phyloP scores from a whole-genome alignment of 1,140 invertebrate species.

The Pararge aegeria region DNA sequence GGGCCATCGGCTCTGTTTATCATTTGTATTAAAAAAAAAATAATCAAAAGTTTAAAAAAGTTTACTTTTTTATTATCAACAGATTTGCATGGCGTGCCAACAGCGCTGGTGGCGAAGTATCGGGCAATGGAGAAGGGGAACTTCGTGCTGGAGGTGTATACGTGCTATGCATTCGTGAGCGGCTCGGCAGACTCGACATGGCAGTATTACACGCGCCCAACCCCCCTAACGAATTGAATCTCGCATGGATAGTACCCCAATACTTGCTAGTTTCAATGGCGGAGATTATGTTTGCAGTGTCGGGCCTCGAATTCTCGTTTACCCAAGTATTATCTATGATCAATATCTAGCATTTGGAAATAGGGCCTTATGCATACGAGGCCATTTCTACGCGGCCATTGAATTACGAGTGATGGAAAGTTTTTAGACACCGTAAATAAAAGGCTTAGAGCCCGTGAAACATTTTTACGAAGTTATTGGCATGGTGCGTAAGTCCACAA shows the following conservation, averaged over 20 bases:
- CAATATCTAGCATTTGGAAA: background rate
- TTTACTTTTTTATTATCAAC: background rate
- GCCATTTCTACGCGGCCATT: too few species aligned
- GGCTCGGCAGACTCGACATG: conserved; percentile 52
- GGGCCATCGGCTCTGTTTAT: too few species aligned
- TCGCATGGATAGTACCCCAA: conserved; percentile 93
- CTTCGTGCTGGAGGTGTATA: conserved; percentile 62
- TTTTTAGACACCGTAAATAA: too few species aligned
- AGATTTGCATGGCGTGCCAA: conserved; percentile 58
- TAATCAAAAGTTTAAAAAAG: too few species aligned
- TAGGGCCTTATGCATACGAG: too few species aligned
- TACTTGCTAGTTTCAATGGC: conserved; percentile 92
- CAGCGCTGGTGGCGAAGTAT: conserved; percentile 47
- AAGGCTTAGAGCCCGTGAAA: too few species aligned
- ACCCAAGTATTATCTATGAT: conserved; percentile 81
- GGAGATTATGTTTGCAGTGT: conserved; percentile 93
- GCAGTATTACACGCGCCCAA: conserved; percentile 79
- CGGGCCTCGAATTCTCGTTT: conserved; percentile 95
- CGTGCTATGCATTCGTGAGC: conserved; percentile 55
- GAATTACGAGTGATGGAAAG: too few species aligned
- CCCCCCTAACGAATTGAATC: conserved; percentile 86
- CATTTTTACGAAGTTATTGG: too few species aligned
- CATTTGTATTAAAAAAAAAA: too few species aligned
- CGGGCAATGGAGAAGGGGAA: conserved; percentile 49
- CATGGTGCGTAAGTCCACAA: too few species aligned